phyloP scores from a whole-genome alignment of 2,113 vertebrate species.

The Scatophagus argus region DNA sequence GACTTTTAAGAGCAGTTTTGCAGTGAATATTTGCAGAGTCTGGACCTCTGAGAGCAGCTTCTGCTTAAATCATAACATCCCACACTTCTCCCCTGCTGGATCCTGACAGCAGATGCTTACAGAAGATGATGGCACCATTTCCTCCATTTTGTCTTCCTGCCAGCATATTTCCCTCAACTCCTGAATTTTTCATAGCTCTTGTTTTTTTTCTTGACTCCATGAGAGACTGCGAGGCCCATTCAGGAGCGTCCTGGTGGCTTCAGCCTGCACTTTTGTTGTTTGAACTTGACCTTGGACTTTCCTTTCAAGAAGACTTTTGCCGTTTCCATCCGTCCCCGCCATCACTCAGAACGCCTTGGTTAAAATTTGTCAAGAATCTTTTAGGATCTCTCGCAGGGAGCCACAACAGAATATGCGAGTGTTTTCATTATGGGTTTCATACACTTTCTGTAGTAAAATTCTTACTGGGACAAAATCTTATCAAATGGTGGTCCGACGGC shows the following conservation, averaged over 20 bases:
- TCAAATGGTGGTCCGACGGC: no score
- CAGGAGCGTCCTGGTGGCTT: not conserved
- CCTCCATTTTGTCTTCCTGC: not conserved
- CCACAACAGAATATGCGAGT: not conserved
- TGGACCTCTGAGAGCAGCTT: no score
- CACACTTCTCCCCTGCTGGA: not conserved
- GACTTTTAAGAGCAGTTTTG: not conserved
- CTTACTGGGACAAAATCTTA: no score
- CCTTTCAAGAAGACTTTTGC: not conserved
- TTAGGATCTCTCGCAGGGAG: not conserved
- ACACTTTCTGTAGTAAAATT: no score
- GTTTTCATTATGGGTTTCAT: no score
- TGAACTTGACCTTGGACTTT: not conserved
- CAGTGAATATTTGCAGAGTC: not conserved
- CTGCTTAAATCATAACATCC: not conserved
- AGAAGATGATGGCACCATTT: not conserved
- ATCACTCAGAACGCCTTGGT: not conserved
- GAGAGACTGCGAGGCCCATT: not conserved
- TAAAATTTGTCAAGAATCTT: not conserved
- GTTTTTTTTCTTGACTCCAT: not conserved
- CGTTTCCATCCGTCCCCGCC: not conserved
- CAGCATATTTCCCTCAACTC: not conserved
- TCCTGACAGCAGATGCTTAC: not conserved
- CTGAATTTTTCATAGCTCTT: slow-evolving; percentile 15
- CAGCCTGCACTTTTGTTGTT: not conserved